Evolutionary conservation across 2,797 vertebrate genomes (phyloP).

Genomic region (Enteromius fasciolatus): DNA sequence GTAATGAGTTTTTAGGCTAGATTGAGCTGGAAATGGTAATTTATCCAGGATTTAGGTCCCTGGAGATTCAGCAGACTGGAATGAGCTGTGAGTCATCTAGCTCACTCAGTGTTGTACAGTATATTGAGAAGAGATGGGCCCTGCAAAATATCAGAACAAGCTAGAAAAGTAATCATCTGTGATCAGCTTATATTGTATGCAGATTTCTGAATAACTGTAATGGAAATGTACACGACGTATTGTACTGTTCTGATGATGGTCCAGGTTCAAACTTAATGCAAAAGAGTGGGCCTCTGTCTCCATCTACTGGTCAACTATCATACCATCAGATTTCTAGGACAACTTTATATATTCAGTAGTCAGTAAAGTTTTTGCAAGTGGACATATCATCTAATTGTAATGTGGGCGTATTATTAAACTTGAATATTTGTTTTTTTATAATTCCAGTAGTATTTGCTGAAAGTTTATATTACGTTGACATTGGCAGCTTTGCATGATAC

Average conservation of each 20-base stretch:
- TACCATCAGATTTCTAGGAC: not conserved
- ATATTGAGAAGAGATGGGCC: not conserved
- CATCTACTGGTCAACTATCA: conserved; percentile 41
- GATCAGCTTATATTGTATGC: not conserved
- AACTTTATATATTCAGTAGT: too few relatives aligned
- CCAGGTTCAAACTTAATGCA: not conserved
- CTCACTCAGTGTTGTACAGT: not conserved
- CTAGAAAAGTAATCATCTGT: not conserved
- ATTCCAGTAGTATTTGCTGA: conserved; percentile 1
- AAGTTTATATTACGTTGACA: not conserved
- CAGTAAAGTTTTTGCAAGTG: not conserved
- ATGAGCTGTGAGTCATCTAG: not conserved
- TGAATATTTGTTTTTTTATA: not conserved
- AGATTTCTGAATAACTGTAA: not conserved
- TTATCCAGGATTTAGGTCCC: not conserved
- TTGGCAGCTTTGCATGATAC: not conserved
- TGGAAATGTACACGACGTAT: not conserved
- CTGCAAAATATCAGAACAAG: not conserved
- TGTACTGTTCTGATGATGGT: not conserved
- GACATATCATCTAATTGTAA: not conserved
- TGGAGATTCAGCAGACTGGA: not conserved
- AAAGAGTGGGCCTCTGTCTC: conserved; percentile 27
- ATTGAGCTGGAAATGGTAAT: not conserved
- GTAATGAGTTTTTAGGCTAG: not conserved
- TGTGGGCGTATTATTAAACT: not conserved